Base-by-base conservation (phyloP, 2,113 vertebrate genomes). In the Hippocampus zosterae region DNA sequence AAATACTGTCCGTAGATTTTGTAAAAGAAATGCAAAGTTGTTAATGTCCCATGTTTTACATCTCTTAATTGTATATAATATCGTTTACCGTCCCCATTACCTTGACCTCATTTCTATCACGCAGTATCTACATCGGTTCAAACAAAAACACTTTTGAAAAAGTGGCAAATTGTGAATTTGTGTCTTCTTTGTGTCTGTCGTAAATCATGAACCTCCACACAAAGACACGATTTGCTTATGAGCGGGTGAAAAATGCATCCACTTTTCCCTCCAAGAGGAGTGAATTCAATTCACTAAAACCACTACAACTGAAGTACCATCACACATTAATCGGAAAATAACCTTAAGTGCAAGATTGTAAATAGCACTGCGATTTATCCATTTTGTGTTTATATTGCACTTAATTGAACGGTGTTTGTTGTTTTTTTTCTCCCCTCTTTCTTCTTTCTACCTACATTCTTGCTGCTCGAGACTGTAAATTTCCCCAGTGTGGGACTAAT, bases 191-290 rank as follows among this genome's bases (percentile, higher is more conserved):
- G n/a, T 29, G 25, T 69, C 56, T 78, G 21, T 61, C 74, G 3
- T 23, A 63, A 48, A 52, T 9, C 8, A 67, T 79, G 68, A 83
- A 81, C 69, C 68, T 74, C 46, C 68, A 73, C 72, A 86, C 67
- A 80, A 66, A 71, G 68, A 52, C 29, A 7, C 11, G 50, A 21
- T n/a, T 69, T 69, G 75, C 27, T 65, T 33, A 73, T 69, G 37
- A 82, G 73, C 71, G 27, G 56, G 56, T 27, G 15, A 4, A 65
- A 68, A 75, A 88, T 88, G 88, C 85, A 88, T 87, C 83, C 85
- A 72, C 23, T 5, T 77, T 88, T 78, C 77, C 74, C 74, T 41
- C 59, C 61, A 60, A 15, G n/a, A 59, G 1, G 12, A 44, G 40
- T 64, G 25, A 23, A 19, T 64, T 15, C 21, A 23, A 6, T 59